Evolutionary conservation across 2,113 vertebrate genomes (phyloP).

Genomic region (Noturus placidus): DNA sequence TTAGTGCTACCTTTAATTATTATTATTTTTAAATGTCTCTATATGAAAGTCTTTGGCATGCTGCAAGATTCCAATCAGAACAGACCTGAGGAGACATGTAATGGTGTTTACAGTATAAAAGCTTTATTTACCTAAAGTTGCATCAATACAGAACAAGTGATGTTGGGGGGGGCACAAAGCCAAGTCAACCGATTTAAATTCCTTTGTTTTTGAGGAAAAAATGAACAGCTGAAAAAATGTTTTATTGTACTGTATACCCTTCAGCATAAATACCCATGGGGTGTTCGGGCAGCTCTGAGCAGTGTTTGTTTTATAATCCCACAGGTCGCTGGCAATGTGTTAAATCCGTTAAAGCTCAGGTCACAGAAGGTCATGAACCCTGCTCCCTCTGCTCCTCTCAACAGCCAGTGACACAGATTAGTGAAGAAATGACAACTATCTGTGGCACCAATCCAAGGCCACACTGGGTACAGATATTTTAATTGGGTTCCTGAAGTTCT

Average conservation of each 20-base stretch:
- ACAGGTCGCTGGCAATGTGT: constrained; percentile 56
- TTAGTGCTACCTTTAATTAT: background rate
- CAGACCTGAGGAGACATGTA: background rate
- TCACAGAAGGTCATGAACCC: constrained; percentile 55
- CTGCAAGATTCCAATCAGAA: background rate
- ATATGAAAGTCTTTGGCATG: background rate
- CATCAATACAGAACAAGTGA: constrained; percentile 14
- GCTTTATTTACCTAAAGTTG: constrained; percentile 21
- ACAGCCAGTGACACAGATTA: constrained; percentile 37
- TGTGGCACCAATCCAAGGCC: constrained; percentile 35
- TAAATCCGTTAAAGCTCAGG: constrained; percentile 53
- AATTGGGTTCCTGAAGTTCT: constrained; percentile 26
- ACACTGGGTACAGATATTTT: constrained; percentile 35
- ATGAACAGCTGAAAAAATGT: constrained; percentile 37
- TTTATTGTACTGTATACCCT: constrained; percentile 30
- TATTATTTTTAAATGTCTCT: background rate
- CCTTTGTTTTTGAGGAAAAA: constrained; percentile 23
- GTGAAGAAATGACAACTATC: constrained; percentile 35
- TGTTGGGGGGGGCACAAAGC: no score
- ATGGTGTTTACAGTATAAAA: constrained; percentile 19
- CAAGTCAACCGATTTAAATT: constrained; percentile 24
- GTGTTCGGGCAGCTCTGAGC: constrained; percentile 40
- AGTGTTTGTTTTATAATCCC: constrained; percentile 54
- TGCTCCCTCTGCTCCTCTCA: constrained; percentile 45
- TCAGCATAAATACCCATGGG: constrained; percentile 34